These are phyloP conservation scores for Hecatera dysodea DNA, from an alignment of 2,888 invertebrate species.

Conservation along the genomic window DNA sequence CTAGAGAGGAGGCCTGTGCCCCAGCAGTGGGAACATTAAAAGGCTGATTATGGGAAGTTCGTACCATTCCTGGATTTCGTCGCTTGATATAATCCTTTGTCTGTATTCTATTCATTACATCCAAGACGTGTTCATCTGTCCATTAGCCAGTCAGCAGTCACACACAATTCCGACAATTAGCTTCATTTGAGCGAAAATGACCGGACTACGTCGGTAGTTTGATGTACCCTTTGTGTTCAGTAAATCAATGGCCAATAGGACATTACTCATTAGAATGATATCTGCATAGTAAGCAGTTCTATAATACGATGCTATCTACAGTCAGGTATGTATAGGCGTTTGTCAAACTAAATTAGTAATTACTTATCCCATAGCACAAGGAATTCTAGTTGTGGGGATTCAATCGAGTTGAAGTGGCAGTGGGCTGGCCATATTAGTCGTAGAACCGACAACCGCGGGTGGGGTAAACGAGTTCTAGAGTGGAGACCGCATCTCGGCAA, in stretches of 20 bases:
- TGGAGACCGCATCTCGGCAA: no score
- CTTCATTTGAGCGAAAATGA: conserved; percentile 6
- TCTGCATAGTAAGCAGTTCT: not conserved
- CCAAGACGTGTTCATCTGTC: not conserved
- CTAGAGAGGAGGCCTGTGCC: no score
- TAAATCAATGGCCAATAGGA: conserved; percentile 1
- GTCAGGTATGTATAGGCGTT: not conserved
- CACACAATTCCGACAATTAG: conserved; percentile 20
- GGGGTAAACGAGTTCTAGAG: no score
- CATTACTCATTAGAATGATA: not conserved
- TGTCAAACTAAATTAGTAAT: not conserved
- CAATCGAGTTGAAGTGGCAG: no score
- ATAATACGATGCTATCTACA: not conserved
- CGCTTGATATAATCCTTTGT: not conserved
- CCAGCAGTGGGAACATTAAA: no score
- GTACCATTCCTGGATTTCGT: no score
- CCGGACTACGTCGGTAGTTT: not conserved
- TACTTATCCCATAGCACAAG: no score
- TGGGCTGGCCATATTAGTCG: no score
- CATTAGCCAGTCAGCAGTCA: not conserved
- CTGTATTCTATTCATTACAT: not conserved
- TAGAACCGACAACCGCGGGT: no score
- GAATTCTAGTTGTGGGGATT: no score
- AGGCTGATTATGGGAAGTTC: no score
- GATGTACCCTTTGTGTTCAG: conserved; percentile 15